Evolutionary conservation across 1,140 invertebrate species (phyloP).

Genomic region (Arion vulgaris): DNA sequence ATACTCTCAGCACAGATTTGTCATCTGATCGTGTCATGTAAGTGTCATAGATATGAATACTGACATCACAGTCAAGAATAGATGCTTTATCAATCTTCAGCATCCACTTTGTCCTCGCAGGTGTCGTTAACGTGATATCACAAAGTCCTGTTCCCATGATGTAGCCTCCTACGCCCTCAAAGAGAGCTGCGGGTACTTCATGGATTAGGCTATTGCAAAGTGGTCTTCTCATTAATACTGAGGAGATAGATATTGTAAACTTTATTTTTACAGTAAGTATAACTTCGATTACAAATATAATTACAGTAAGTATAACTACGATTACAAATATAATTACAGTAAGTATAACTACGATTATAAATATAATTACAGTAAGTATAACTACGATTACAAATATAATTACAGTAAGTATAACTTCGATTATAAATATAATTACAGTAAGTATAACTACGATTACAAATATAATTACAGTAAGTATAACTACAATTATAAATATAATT

Average conservation of each 20-base stretch:
- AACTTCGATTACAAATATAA: too few species aligned
- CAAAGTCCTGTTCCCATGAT: constrained; percentile 14
- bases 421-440: too few species aligned
- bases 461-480: too few species aligned
- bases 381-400: too few species aligned
- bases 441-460: too few species aligned
- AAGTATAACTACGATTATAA: too few species aligned
- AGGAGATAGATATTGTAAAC: not conserved
- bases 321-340: too few species aligned
- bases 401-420: too few species aligned
- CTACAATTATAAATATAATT: too few species aligned
- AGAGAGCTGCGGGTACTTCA: not conserved
- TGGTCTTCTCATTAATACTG: not conserved
- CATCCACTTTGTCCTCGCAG: constrained; percentile 32
- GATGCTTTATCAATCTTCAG: constrained; percentile 32
- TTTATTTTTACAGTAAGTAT: not conserved
- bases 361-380: too few species aligned
- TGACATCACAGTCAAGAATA: constrained; percentile 43
- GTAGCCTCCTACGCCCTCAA: not conserved
- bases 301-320: too few species aligned
- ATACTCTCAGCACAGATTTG: constrained; percentile 32
- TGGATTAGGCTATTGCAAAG: not conserved
- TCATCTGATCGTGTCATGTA: not conserved
- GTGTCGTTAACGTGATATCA: constrained; percentile 37
- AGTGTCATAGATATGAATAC: constrained; percentile 34